These are phyloP conservation scores for Drosophila nannoptera DNA, from an alignment of 1,140 invertebrate species.

Conservation along the genomic window DNA sequence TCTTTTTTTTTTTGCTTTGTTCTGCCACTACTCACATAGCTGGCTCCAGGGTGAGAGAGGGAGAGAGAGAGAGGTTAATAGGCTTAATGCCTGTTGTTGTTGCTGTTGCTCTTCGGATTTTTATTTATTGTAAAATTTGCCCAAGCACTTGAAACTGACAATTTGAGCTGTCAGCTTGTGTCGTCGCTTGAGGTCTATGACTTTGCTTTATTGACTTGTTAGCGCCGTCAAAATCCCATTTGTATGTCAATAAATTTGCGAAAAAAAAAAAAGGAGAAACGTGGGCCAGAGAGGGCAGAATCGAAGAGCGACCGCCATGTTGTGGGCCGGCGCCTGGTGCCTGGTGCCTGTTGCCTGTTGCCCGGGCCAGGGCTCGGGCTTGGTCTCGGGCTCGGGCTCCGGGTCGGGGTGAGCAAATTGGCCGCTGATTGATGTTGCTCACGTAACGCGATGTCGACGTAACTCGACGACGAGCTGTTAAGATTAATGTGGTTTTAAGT, in stretches of 20 bases:
- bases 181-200: constrained; percentile 43
- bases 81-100: constrained; percentile 59
- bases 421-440: constrained; percentile 64
- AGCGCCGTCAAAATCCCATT: constrained; percentile 72
- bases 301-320: constrained; percentile 13
- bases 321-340: constrained; percentile 37
- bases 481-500: constrained; percentile 74
- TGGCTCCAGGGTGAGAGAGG: neutral
- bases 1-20: constrained; percentile 25
- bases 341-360: too few species aligned
- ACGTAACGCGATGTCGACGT: constrained; percentile 36
- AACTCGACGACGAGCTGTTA: constrained; percentile 32
- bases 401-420: constrained; percentile 33
- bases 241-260: constrained; percentile 75
- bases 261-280: constrained; percentile 29
- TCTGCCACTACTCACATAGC: constrained; percentile 13
- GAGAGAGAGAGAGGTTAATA: constrained; percentile 68
- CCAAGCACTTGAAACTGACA: constrained; percentile 76
- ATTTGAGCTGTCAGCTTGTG: constrained; percentile 54
- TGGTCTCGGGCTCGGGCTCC: too few species aligned
- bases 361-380: neutral
- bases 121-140: constrained; percentile 73
- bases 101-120: constrained; percentile 39
- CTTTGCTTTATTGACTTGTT: constrained; percentile 76
- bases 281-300: constrained; percentile 14